A percentile compares a stretch with the other conserved stretches of the same genome.
These are phyloP conservation scores for Chaetodon auriga DNA, from an alignment of 2,113 vertebrate genomes.

Conservation along the genomic window DNA sequence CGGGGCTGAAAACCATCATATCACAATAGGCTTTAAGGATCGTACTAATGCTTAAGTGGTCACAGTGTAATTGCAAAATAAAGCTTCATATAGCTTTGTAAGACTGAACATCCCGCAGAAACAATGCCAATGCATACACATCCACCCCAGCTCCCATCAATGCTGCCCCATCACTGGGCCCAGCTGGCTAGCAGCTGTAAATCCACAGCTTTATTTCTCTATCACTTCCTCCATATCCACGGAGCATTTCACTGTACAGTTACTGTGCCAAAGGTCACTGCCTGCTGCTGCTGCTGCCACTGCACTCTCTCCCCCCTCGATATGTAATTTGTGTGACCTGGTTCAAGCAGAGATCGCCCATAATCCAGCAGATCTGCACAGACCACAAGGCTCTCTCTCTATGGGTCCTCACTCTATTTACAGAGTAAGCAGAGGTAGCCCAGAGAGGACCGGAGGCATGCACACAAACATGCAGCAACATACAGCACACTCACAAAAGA, in stretches of 20 bases:
- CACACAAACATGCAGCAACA: conserved; percentile 8
- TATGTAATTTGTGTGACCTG: conserved; percentile 68
- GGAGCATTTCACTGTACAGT: conserved; percentile 59
- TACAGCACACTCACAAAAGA: background rate
- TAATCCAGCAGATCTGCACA: conserved; percentile 72
- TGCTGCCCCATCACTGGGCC: conserved; percentile 29
- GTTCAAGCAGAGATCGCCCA: conserved; percentile 48
- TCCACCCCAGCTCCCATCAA: conserved; percentile 10
- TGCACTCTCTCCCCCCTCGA: conserved; percentile 25
- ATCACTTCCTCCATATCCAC: conserved; percentile 55
- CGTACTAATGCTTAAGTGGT: background rate
- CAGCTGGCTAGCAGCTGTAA: conserved; percentile 75
- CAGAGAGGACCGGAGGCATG: background rate
- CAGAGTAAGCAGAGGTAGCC: conserved; percentile 45
- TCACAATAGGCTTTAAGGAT: background rate
- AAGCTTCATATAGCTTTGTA: conserved; percentile 24
- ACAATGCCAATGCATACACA: conserved; percentile 20
- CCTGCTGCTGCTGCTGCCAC: conserved; percentile 51
- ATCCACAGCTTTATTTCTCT: conserved; percentile 74
- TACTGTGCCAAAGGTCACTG: conserved; percentile 78
- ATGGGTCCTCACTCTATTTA: conserved; percentile 42
- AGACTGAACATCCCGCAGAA: conserved; percentile 14
- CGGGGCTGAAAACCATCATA: background rate
- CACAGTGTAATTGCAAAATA: conserved; percentile 5
- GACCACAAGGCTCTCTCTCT: conserved; percentile 30